Percentiles rank a stretch among this genome's conserved stretches.
phyloP scores from a whole-genome alignment of 2,888 invertebrate species.

The Serrognathus titanus region DNA sequence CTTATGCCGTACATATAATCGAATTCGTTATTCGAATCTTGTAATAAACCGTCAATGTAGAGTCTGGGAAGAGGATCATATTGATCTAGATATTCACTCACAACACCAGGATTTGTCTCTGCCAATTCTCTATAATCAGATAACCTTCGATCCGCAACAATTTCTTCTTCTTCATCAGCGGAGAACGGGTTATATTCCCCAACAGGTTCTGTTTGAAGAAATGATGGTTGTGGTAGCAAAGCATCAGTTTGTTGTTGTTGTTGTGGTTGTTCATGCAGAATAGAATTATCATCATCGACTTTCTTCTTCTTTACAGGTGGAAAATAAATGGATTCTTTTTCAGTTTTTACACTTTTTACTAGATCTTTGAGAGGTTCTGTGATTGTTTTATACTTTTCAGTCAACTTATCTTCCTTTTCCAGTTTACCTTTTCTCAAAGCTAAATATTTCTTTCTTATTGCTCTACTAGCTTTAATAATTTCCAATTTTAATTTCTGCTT shows the following conservation, averaged over 20 bases:
- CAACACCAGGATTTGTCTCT: neutral
- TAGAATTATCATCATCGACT: too few relatives aligned
- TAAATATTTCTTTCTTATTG: slow-evolving; percentile 6
- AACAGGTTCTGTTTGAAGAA: neutral
- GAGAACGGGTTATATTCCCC: neutral
- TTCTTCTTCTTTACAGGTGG: too few relatives aligned
- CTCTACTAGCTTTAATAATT: too few relatives aligned
- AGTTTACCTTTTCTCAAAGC: slow-evolving; percentile 1
- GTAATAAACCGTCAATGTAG: neutral
- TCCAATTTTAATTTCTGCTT: neutral
- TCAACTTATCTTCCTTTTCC: slow-evolving; percentile 1
- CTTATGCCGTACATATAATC: neutral
- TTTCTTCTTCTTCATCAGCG: neutral
- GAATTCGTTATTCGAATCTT: neutral
- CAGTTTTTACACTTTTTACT: too few relatives aligned
- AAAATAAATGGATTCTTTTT: too few relatives aligned
- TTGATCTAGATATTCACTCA: neutral
- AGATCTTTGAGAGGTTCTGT: too few relatives aligned
- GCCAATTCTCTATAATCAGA: neutral
- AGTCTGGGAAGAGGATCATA: neutral
- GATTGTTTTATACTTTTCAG: slow-evolving; percentile 1
- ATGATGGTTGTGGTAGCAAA: neutral
- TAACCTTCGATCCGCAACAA: neutral
- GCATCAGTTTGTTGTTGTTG: neutral
- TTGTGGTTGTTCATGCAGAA: neutral